Conservation (phyloP, 1,140 invertebrate species). For the Centruroides sculpturatus region DNA sequence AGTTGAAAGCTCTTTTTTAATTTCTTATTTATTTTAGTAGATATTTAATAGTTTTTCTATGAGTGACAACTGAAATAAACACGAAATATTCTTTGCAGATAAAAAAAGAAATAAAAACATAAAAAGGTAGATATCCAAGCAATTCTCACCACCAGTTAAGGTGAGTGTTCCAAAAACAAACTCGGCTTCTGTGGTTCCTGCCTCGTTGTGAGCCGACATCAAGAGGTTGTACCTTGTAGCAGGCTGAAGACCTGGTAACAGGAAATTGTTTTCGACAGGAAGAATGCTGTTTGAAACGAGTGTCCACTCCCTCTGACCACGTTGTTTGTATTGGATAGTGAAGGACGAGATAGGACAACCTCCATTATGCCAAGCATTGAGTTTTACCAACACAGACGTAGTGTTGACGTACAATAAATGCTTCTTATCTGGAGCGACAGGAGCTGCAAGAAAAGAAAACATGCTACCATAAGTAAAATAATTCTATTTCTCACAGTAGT, state of each 20-base stretch:
- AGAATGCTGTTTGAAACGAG: slow-evolving; percentile 16
- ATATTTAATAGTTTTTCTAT: too few relatives aligned
- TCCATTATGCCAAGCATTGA: slow-evolving; percentile 45
- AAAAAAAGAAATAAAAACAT: too few relatives aligned
- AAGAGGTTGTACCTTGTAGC: slow-evolving; percentile 78
- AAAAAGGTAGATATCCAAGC: too few relatives aligned
- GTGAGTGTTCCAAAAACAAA: slow-evolving; percentile 57
- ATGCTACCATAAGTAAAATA: too few relatives aligned
- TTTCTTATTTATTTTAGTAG: too few relatives aligned
- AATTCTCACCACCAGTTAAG: slow-evolving; percentile 35
- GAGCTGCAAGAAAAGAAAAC: slow-evolving; percentile 16
- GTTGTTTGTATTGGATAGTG: slow-evolving; percentile 21
- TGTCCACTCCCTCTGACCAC: slow-evolving; percentile 21
- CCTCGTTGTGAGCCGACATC: slow-evolving; percentile 80
- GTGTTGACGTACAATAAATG: slow-evolving; percentile 25
- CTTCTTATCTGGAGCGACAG: slow-evolving; percentile 21
- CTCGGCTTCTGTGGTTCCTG: slow-evolving; percentile 67
- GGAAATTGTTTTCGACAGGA: slow-evolving; percentile 24
- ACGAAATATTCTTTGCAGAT: too few relatives aligned
- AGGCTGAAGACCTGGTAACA: slow-evolving; percentile 78
- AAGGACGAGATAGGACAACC: slow-evolving; percentile 36
- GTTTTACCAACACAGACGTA: slow-evolving; percentile 31
- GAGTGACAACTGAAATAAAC: too few relatives aligned
- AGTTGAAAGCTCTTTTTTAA: too few relatives aligned
- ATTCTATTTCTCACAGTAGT: too few relatives aligned